Conservation (phyloP, 1,140 invertebrate species). For the Amyelois transitella region DNA sequence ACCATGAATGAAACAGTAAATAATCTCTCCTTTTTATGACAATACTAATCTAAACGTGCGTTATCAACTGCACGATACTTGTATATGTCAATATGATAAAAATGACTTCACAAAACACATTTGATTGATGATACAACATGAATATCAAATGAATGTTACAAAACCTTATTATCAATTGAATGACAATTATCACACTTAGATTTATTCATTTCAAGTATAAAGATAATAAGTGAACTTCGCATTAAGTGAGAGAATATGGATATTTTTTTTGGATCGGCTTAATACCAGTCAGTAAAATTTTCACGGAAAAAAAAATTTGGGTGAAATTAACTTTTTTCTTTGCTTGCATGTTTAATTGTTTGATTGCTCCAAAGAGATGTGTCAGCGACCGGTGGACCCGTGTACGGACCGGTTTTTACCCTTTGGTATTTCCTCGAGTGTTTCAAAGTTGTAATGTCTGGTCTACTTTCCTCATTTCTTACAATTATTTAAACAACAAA, state of each 20-base stretch:
- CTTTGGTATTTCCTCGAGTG: conserved; percentile 15
- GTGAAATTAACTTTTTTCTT: no score
- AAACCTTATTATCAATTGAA: not conserved
- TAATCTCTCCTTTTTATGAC: not conserved
- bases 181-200: not conserved
- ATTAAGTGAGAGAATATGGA: no score
- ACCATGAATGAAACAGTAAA: not conserved
- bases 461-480: not conserved
- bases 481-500: no score
- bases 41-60: not conserved
- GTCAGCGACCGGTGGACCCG: conserved; percentile 22
- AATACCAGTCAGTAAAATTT: no score
- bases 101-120: not conserved
- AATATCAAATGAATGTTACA: not conserved
- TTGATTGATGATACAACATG: not conserved
- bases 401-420: conserved; percentile 25
- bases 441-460: not conserved
- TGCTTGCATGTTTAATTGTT: not conserved
- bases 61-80: not conserved
- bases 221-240: no score
- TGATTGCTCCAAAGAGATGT: conserved; percentile 5
- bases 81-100: not conserved
- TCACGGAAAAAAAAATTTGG: no score
- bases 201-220: not conserved
- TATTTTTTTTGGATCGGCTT: no score